Base-by-base conservation (phyloP, 2,888 invertebrate species). In the Epiblema foenella region DNA sequence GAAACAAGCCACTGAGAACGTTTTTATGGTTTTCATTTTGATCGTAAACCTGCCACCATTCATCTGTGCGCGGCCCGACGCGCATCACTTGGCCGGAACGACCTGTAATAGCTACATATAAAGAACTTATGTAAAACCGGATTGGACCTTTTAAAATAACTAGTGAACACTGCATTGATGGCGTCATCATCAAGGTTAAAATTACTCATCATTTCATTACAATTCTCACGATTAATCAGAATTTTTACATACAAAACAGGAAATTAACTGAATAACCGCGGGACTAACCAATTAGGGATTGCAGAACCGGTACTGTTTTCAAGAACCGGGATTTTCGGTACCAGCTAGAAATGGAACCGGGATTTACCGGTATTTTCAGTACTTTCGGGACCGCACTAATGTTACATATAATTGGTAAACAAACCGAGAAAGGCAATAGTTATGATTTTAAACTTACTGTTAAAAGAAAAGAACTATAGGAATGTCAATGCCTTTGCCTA, bases 21-120 rank as follows among this genome's bases (percentile, higher is more conserved):
- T 3, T 24, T 60, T 42, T 24, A 60, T 46, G 24, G 18, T 33
- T n/a, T 37, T 60, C 42, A 60, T 46, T 60, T 60, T n/a, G 59
- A 46, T 60, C 59, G 42, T 60, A 60, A 60, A 60, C 24, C 59
- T 46, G 42, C 59, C 17, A 42, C 59, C 42, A 46, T 24, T 46
- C 15, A 39, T 58, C 37, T 58, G 20, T 20, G 20, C n/a, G 24
- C 42, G 8, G 42, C 29, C 12, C 59, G 42, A 60, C 42, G 42
- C 42, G 42, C 59, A 39, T 60, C 20, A 24, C 42, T 60, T 60
- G 33, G 58, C 29, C 12, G 8, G 20, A 29, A 24, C 29, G 54
- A 56, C 54, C 24, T 56, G 54, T 11, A 56, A 24, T 29, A 29
- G n/a, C 56, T 56, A n/a, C n/a, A n/a, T n/a, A 24, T 56, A 56